Percentiles rank a stretch among this genome's conserved stretches.
phyloP scores from a whole-genome alignment of 2,797 vertebrate species.

The Anas acuta region DNA sequence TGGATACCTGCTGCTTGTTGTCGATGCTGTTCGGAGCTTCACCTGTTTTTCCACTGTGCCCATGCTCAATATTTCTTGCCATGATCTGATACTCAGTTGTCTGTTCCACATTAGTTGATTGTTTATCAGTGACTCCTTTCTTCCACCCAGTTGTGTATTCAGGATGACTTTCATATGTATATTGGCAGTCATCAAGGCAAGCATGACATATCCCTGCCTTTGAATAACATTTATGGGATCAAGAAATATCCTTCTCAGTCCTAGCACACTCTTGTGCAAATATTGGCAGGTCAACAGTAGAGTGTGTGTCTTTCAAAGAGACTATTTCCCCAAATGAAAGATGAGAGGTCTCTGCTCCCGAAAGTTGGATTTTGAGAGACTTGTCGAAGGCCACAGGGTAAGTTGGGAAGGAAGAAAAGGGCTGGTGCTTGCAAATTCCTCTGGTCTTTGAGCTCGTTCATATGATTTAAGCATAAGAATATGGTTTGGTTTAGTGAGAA shows the following conservation, averaged over 20 bases:
- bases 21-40: neutral
- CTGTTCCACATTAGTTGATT: rapidly evolving
- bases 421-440: conserved; percentile 40
- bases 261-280: neutral
- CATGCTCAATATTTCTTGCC: neutral
- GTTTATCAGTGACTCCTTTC: neutral
- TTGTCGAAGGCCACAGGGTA: neutral
- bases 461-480: conserved; percentile 6
- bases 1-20: neutral
- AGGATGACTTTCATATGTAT: neutral
- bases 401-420: conserved; percentile 1
- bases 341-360: neutral
- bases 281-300: neutral
- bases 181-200: neutral
- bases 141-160: neutral
- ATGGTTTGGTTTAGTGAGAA: conserved; percentile 57
- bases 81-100: neutral
- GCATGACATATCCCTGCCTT: neutral
- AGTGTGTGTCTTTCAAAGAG: neutral
- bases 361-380: neutral
- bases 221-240: neutral
- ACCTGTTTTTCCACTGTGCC: rapidly evolving
- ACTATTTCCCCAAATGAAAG: neutral
- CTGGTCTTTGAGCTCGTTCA: conserved; percentile 14
- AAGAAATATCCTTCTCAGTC: neutral